Evolutionary conservation across 1,140 invertebrate species (phyloP).

Genomic region (Latrodectus geometricus): DNA sequence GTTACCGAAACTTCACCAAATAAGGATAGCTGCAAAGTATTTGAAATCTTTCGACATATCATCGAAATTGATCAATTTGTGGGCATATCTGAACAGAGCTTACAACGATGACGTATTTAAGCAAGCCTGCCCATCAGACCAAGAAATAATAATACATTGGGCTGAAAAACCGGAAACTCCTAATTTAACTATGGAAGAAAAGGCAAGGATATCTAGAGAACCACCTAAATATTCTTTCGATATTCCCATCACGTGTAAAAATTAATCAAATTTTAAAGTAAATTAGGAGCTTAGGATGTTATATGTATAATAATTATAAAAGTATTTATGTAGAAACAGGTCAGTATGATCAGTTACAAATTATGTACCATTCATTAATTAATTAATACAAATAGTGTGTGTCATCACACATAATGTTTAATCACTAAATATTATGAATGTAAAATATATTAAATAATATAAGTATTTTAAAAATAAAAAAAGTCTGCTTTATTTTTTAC

Average conservation of each 20-base stretch:
- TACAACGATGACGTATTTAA: conserved; percentile 74
- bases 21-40: conserved; percentile 72
- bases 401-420: too few species aligned
- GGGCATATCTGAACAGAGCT: conserved; percentile 75
- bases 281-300: background rate
- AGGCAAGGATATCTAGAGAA: conserved; percentile 66
- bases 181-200: conserved; percentile 68
- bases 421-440: too few species aligned
- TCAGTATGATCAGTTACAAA: too few species aligned
- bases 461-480: too few species aligned
- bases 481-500: too few species aligned
- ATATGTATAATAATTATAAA: background rate
- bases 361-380: too few species aligned
- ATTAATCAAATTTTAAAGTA: background rate
- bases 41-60: conserved; percentile 75
- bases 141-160: conserved; percentile 76
- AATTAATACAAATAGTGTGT: too few species aligned
- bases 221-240: conserved; percentile 67
- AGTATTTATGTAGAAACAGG: background rate
- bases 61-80: conserved; percentile 71
- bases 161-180: conserved; percentile 71
- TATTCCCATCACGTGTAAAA: conserved; percentile 63
- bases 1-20: conserved; percentile 75
- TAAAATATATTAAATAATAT: too few species aligned
- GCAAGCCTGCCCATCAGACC: conserved; percentile 76